These are phyloP conservation scores for Nesidiocoris tenuis DNA, from an alignment of 2,888 invertebrate genomes.

Conservation along the genomic window DNA sequence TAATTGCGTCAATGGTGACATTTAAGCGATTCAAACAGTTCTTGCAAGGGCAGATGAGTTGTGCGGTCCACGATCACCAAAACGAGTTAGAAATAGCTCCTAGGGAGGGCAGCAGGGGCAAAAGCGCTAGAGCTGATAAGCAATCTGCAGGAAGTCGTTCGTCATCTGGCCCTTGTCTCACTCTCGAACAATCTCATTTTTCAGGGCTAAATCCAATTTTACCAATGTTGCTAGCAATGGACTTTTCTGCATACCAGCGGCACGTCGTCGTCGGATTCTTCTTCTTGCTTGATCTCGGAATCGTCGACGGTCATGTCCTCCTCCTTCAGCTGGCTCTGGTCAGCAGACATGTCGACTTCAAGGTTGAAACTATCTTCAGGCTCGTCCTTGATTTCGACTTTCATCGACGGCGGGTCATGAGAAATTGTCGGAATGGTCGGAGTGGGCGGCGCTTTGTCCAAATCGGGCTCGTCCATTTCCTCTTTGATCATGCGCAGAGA, in stretches of 20 bases:
- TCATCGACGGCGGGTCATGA: conserved; percentile 8
- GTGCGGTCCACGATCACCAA: no score
- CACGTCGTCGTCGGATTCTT: conserved; percentile 71
- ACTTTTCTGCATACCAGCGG: conserved; percentile 71
- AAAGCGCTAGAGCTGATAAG: no score
- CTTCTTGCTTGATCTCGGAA: conserved; percentile 53
- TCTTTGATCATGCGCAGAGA: conserved; percentile 31
- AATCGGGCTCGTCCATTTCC: conserved; percentile 36
- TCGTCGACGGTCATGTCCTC: conserved; percentile 58
- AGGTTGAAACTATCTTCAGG: conserved; percentile 54
- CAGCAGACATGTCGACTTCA: conserved; percentile 50
- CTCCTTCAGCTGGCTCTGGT: conserved; percentile 52
- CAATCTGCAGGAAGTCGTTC: no score
- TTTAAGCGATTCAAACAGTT: no score
- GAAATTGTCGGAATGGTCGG: conserved; percentile 23
- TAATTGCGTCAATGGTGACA: no score
- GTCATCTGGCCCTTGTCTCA: no score
- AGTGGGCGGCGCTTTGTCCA: conserved; percentile 29
- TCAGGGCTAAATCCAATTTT: no score
- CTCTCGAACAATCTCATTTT: no score
- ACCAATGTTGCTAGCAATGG: no score
- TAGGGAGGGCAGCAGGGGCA: no score
- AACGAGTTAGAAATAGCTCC: no score
- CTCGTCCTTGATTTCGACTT: conserved; percentile 55
- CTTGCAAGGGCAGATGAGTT: no score